These are phyloP conservation scores for Saguinus imperator DNA, from an alignment of 2,113 vertebrate genomes.

Conservation along the genomic window DNA sequence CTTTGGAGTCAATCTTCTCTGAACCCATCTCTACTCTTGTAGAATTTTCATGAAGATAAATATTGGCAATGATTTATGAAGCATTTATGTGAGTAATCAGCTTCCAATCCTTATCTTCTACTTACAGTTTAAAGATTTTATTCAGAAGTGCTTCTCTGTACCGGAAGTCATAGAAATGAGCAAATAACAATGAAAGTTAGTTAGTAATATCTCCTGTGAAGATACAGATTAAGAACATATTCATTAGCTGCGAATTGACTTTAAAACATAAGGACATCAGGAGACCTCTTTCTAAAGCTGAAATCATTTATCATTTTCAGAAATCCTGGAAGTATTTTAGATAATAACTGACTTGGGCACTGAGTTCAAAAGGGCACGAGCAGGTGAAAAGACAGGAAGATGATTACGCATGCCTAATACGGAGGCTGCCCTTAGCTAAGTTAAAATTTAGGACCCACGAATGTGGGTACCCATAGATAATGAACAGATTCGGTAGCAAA, in stretches of 20 bases:
- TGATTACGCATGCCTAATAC: neutral
- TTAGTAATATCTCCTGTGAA: neutral
- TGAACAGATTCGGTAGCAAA: neutral
- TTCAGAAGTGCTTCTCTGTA: slow-evolving; percentile 52
- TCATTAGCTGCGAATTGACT: neutral
- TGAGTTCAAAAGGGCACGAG: neutral
- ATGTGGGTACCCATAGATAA: neutral
- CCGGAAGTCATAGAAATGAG: slow-evolving; percentile 25
- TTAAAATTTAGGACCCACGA: neutral
- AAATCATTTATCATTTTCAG: neutral
- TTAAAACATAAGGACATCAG: neutral
- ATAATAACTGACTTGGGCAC: neutral
- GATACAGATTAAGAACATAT: neutral
- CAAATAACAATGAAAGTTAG: slow-evolving; percentile 20
- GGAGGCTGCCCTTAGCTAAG: neutral
- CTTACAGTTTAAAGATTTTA: slow-evolving; percentile 63
- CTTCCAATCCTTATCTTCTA: slow-evolving; percentile 18
- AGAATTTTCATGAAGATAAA: slow-evolving; percentile 71
- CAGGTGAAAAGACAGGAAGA: neutral
- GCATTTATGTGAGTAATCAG: slow-evolving; percentile 70
- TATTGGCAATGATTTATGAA: slow-evolving; percentile 75
- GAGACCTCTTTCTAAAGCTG: neutral
- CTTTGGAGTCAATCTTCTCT: slow-evolving; percentile 55
- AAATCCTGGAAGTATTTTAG: neutral
- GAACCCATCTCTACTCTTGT: slow-evolving; percentile 14